Conservation (phyloP, 1,140 invertebrate genomes). For the Hestina assimilis region DNA sequence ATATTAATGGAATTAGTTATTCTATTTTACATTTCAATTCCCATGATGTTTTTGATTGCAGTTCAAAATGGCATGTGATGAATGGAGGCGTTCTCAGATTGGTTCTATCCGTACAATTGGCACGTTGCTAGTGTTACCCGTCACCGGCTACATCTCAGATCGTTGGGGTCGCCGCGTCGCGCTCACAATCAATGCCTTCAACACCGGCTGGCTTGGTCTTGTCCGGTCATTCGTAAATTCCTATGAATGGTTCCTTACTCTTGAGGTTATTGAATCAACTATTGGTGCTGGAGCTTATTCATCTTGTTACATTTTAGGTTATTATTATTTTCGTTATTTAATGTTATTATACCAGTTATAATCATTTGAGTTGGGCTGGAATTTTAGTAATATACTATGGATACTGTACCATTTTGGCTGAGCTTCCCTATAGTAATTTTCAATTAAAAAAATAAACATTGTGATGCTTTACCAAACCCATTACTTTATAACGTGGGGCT, state of each 20-base stretch:
- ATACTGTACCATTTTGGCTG: too few relatives aligned
- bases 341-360: too few relatives aligned
- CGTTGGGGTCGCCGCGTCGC: slow-evolving; percentile 81
- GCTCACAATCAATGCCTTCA: slow-evolving; percentile 80
- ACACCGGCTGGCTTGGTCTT: slow-evolving; percentile 81
- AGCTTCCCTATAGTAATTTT: too few relatives aligned
- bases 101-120: slow-evolving; percentile 85
- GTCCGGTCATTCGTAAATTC: slow-evolving; percentile 82
- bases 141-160: slow-evolving; percentile 84
- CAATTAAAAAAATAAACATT: too few relatives aligned
- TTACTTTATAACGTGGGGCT: too few relatives aligned
- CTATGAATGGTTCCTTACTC: slow-evolving; percentile 81
- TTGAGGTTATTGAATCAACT: slow-evolving; percentile 83
- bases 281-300: slow-evolving; percentile 71
- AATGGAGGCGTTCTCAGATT: slow-evolving; percentile 84
- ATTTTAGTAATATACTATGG: too few relatives aligned
- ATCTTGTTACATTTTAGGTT: slow-evolving; percentile 73
- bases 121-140: slow-evolving; percentile 83
- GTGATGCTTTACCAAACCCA: too few relatives aligned
- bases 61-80: slow-evolving; percentile 72
- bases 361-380: too few relatives aligned
- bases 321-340: too few relatives aligned
- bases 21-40: too few relatives aligned
- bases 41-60: slow-evolving; percentile 45
- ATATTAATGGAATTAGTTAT: too few relatives aligned